phyloP scores from a whole-genome alignment of 2,113 vertebrate species.

The Gallinago media region DNA sequence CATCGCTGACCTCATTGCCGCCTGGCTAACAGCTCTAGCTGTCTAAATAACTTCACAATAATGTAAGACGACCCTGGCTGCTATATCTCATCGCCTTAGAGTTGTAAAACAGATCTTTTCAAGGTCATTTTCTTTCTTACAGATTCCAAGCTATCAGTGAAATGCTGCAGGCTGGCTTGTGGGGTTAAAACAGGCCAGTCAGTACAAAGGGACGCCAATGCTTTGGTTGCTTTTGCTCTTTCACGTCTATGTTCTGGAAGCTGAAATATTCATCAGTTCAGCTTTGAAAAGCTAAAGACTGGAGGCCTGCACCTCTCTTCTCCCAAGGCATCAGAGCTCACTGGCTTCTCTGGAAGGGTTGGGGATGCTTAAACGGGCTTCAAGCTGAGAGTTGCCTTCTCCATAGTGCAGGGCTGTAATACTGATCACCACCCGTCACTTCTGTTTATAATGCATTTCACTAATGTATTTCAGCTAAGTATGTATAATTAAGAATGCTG shows the following conservation, averaged over 20 bases:
- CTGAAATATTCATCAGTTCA: background rate
- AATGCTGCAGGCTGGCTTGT: background rate
- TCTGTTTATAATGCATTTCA: background rate
- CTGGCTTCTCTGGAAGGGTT: background rate
- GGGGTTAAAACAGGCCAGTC: background rate
- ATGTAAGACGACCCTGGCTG: background rate
- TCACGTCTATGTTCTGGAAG: background rate
- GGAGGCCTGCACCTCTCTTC: fast-evolving
- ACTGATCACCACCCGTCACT: fast-evolving
- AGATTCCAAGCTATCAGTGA: background rate
- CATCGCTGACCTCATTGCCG: background rate
- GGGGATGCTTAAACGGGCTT: background rate
- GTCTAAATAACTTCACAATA: background rate
- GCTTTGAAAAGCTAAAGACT: background rate
- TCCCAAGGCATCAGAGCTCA: background rate
- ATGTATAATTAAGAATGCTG: background rate
- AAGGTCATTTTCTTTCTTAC: background rate
- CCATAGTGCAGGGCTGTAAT: background rate
- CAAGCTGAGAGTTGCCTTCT: background rate
- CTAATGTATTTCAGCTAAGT: background rate
- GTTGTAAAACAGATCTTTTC: background rate
- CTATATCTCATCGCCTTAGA: background rate
- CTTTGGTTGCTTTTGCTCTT: background rate
- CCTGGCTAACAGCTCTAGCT: background rate
- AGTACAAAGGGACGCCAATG: background rate